Evolutionary conservation across 2,888 invertebrate genomes (phyloP).

Genomic region (Chaitophorus viminalis): DNA sequence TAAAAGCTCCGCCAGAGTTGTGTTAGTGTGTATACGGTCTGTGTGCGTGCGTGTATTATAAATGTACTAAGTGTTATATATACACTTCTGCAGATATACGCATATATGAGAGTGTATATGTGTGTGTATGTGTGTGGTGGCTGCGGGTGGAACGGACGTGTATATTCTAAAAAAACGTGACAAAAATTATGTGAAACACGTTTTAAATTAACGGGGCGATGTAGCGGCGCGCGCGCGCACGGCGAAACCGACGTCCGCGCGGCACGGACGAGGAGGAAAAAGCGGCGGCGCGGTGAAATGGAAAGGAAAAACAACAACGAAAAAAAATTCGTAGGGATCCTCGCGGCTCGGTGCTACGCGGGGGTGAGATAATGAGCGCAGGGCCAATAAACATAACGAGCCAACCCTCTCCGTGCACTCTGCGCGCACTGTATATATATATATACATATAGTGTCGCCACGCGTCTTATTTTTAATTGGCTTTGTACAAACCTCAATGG

Average conservation of each 20-base stretch:
- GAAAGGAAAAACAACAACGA: no score
- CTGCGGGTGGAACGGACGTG: neutral
- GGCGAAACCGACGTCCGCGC: neutral
- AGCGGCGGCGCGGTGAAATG: neutral
- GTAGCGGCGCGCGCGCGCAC: neutral
- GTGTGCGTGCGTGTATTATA: neutral
- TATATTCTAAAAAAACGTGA: slow-evolving; percentile 52
- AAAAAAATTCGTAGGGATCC: slow-evolving; percentile 41
- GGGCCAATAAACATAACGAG: slow-evolving; percentile 69
- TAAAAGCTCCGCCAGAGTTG: slow-evolving; percentile 61
- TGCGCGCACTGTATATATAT: no score
- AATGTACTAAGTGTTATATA: neutral
- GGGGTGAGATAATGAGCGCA: slow-evolving; percentile 53
- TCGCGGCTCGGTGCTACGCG: neutral
- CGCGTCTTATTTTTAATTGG: slow-evolving; percentile 64
- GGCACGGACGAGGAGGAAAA: neutral
- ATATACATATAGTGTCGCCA: slow-evolving; percentile 51
- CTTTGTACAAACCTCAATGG: slow-evolving; percentile 63
- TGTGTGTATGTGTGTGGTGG: neutral
- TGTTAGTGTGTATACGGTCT: neutral
- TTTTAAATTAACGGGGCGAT: slow-evolving; percentile 43
- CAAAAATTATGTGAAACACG: slow-evolving; percentile 61
- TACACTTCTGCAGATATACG: neutral
- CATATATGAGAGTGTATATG: neutral
- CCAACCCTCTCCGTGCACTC: neutral